Evolutionary conservation across 2,888 invertebrate species (phyloP), one percentile per base, ranked within the genome.

Genomic region (Lingula anatina): DNA sequence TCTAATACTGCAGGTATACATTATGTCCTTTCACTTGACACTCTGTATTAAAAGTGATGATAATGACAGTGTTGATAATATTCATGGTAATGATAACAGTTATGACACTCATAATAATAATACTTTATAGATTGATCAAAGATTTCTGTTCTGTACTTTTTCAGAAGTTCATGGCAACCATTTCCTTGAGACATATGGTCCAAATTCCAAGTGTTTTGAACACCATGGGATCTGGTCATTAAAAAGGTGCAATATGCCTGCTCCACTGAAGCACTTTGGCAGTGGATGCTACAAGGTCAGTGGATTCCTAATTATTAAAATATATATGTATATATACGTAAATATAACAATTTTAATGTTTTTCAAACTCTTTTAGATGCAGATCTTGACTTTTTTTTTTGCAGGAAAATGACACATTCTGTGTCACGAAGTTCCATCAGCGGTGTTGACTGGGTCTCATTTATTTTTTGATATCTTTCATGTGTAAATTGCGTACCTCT

Each of bases 141-240:
- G n/a, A n/a, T n/a, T n/a, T n/a, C n/a, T n/a, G n/a, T n/a, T n/a
- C n/a, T n/a, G n/a, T n/a, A n/a, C n/a, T 31, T 9, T 31, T 31
- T 31, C 31, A 31, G 31, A 15, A 12, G 31, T 15, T 31, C 9
- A 31, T 12, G 31, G 15, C 15, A 95, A 95, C 74, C 95, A 93
- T 76, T 93, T 93, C 0, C 75, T 96, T 56, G 96, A 97, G 77
- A 86, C 85, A 58, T 97, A 96, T 73, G 93, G 95, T 0, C 76
- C 81, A 1, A 83, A 87, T 45, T 94, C 96, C 0, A 86, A 87
- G 58, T 99, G 97, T 73, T 94, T 97, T 69, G 91, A 95, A 50
- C 80, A 81, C 53, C 73, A 89, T 5, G 90, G 71, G 86, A 87
- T 44, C 85, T 89, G 70, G 77, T 46, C 43, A 3, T 44, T 73